A percentile compares a stretch with the other conserved stretches of the same genome.
Conservation (phyloP, 2,113 vertebrate genomes). For the Ochotona princeps region DNA sequence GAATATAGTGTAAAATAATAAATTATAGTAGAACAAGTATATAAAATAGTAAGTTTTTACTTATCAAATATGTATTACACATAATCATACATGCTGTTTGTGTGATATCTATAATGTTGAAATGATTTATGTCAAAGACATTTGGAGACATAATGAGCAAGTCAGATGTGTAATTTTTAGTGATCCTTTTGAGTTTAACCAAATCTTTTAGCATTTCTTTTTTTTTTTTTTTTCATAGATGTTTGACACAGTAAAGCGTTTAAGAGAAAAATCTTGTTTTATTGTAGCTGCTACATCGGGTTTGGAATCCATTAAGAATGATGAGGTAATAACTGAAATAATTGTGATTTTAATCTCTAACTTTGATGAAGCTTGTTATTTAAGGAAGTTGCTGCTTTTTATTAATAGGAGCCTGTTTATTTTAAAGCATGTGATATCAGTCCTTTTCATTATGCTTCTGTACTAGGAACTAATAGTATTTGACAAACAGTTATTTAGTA, state of each 20-base stretch:
- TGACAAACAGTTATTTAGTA: background rate
- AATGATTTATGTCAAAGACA: conserved; percentile 31
- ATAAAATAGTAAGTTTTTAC: background rate
- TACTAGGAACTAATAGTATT: background rate
- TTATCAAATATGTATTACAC: background rate
- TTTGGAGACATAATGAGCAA: background rate
- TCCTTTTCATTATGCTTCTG: background rate
- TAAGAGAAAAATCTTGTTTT: conserved; percentile 95
- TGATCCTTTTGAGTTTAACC: conserved; percentile 17
- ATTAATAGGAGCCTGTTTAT: conserved; percentile 33
- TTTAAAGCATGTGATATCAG: background rate
- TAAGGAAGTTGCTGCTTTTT: conserved; percentile 7
- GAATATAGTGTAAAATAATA: background rate
- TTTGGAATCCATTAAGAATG: conserved; percentile 88
- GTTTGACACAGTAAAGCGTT: conserved; percentile 95
- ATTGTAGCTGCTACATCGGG: conserved; percentile 85
- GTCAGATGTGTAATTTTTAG: conserved; percentile 34
- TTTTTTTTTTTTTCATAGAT: conserved; percentile 87
- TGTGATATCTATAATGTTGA: background rate
- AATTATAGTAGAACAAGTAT: background rate
- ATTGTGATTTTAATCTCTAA: conserved; percentile 21
- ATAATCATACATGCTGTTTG: background rate
- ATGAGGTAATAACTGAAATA: conserved; percentile 90
- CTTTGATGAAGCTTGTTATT: conserved; percentile 45
- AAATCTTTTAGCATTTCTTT: conserved; percentile 68